Evolutionary conservation across 2,113 vertebrate species (phyloP).

Genomic region (Myotis brandtii): DNA sequence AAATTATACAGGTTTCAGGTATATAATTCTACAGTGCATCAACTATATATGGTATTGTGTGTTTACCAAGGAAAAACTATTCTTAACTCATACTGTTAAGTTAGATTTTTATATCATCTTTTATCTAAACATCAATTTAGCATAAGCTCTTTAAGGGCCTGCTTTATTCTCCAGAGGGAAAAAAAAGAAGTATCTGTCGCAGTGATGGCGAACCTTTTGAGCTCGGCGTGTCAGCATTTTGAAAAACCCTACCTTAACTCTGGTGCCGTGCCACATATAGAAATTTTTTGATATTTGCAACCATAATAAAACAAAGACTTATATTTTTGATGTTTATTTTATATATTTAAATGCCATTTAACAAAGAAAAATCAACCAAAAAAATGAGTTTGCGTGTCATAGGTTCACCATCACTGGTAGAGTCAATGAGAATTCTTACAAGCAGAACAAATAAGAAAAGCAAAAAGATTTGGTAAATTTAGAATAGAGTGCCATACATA

Average conservation of each 20-base stretch:
- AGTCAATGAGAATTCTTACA: not conserved
- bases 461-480: not conserved
- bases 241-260: too few relatives aligned
- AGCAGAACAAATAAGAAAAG: not conserved
- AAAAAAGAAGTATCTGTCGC: not conserved
- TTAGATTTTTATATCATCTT: constrained; percentile 19
- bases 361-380: too few relatives aligned
- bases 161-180: not conserved
- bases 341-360: too few relatives aligned
- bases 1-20: not conserved
- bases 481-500: not conserved
- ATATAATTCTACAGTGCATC: not conserved
- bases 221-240: too few relatives aligned
- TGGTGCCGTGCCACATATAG: too few relatives aligned
- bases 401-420: too few relatives aligned
- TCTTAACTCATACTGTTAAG: not conserved
- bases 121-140: constrained; percentile 11
- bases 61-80: not conserved
- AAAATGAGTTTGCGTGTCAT: too few relatives aligned
- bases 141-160: not conserved
- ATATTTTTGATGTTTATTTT: too few relatives aligned
- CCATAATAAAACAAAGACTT: too few relatives aligned
- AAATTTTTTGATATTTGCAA: too few relatives aligned
- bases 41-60: not conserved
- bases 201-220: too few relatives aligned